phyloP scores from a whole-genome alignment of 2,113 vertebrate species.

The Carollia perspicillata region DNA sequence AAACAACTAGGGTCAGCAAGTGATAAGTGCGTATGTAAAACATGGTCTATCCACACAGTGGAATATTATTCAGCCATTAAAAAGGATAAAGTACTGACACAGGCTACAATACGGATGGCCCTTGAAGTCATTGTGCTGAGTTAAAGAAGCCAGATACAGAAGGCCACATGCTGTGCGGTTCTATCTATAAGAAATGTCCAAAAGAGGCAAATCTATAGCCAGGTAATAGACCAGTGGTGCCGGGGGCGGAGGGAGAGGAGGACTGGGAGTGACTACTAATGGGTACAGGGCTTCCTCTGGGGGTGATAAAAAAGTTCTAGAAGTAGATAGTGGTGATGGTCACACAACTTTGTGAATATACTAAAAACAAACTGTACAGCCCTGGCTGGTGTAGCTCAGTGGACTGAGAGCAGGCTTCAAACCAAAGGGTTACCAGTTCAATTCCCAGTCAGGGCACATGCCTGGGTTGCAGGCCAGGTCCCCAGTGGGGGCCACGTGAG shows the following conservation, averaged over 20 bases:
- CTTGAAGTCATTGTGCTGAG: not conserved
- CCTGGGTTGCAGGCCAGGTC: too few species aligned
- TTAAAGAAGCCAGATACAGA: not conserved
- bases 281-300: not conserved
- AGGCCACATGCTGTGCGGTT: not conserved
- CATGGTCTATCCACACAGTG: not conserved
- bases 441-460: too few species aligned
- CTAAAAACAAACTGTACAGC: too few species aligned
- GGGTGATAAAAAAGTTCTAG: not conserved
- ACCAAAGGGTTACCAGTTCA: too few species aligned
- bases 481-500: too few species aligned
- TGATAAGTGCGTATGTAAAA: not conserved
- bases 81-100: not conserved
- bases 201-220: not conserved
- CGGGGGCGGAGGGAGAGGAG: not conserved
- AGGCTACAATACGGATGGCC: not conserved
- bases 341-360: too few species aligned
- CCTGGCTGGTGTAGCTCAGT: too few species aligned
- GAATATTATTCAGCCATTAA: not conserved
- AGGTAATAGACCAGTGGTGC: not conserved
- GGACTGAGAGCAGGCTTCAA: accelerated
- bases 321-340: not conserved
- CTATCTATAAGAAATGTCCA: not conserved
- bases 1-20: not conserved
- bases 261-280: not conserved